These are phyloP conservation scores for Lemur catta DNA, from an alignment of 2,797 vertebrate species.

Conservation along the genomic window DNA sequence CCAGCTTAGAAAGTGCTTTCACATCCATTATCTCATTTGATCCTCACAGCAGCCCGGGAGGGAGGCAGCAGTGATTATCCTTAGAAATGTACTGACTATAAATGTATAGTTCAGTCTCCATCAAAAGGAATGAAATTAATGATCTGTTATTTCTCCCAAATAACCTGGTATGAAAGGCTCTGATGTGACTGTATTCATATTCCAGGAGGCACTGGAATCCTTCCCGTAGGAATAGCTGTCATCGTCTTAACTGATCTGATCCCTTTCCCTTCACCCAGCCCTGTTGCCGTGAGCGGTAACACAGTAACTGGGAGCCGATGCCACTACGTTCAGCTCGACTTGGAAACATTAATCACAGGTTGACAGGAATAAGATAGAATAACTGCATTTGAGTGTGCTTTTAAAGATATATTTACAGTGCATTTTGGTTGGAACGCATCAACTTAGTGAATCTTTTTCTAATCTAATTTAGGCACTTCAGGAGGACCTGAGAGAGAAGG, in stretches of 20 bases:
- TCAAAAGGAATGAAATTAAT: constrained; percentile 70
- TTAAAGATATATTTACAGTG: constrained; percentile 80
- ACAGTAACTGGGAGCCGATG: constrained; percentile 52
- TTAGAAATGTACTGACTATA: constrained; percentile 48
- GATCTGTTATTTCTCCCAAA: constrained; percentile 63
- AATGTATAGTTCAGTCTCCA: constrained; percentile 39
- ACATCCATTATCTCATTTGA: neutral
- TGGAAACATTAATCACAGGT: constrained; percentile 76
- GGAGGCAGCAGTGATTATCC: constrained; percentile 36
- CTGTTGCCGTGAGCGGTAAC: constrained; percentile 60
- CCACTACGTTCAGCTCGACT: constrained; percentile 67
- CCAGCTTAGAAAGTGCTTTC: neutral
- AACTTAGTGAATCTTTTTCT: constrained; percentile 79
- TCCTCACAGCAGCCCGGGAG: constrained; percentile 33
- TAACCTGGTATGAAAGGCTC: constrained; percentile 47
- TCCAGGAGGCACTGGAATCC: constrained; percentile 55
- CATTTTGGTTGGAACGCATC: constrained; percentile 77
- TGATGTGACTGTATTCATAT: constrained; percentile 61
- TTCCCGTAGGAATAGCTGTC: constrained; percentile 67
- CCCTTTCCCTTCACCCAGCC: constrained; percentile 21
- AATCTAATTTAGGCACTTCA: constrained; percentile 88
- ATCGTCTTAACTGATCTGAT: constrained; percentile 34
- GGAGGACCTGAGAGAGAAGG: constrained; percentile 89
- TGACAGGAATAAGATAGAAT: constrained; percentile 77
- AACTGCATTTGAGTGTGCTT: constrained; percentile 71